These are phyloP conservation scores for Okapia johnstoni DNA, from an alignment of 2,113 vertebrate genomes.

Conservation along the genomic window DNA sequence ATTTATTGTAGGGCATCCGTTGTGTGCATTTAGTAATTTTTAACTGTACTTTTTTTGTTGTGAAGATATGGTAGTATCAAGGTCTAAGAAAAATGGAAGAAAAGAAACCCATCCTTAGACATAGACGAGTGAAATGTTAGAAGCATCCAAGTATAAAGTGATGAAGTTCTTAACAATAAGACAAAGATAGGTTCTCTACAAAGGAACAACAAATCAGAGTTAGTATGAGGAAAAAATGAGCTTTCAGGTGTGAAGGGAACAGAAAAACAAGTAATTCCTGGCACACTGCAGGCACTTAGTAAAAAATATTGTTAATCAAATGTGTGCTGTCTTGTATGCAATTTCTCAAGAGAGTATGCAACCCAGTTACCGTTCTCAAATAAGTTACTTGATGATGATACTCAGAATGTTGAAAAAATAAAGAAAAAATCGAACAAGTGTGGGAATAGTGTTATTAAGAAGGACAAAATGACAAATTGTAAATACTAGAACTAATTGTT, in stretches of 20 bases:
- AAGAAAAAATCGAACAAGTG: not conserved
- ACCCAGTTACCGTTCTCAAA: not conserved
- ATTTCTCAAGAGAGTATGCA: not conserved
- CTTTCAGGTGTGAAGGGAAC: not conserved
- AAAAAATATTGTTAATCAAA: not conserved
- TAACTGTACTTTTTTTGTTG: not conserved
- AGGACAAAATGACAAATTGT: not conserved
- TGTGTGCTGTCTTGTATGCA: not conserved
- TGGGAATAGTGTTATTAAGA: not conserved
- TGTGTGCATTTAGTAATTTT: not conserved
- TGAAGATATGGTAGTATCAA: not conserved
- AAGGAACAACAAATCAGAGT: not conserved
- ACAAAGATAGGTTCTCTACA: not conserved
- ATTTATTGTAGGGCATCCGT: not conserved
- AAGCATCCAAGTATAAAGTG: not conserved
- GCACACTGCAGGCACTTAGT: not conserved
- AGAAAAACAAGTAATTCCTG: not conserved
- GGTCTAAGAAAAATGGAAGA: not conserved
- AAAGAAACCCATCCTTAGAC: not conserved
- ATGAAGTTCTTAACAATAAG: not conserved
- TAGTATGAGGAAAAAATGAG: not conserved
- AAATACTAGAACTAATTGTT: not conserved
- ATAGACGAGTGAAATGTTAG: not conserved
- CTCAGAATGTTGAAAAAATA: not conserved
- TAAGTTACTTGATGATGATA: not conserved